Conservation (phyloP, 2,797 vertebrate genomes). For the Triplophysa bombifrons region DNA sequence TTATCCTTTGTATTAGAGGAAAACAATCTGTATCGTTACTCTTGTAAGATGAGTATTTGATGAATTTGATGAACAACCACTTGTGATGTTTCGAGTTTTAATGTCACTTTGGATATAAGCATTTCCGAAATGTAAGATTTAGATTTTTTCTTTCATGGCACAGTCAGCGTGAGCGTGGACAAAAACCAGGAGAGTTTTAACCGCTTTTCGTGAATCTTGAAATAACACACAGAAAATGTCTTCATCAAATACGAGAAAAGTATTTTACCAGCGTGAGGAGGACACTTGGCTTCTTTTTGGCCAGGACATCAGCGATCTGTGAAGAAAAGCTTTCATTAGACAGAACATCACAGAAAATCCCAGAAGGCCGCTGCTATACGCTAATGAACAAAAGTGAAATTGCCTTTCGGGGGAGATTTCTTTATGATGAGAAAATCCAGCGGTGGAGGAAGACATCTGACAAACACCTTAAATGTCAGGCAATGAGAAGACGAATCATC, state of each 20-base stretch:
- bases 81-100: too few species aligned
- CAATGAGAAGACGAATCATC: constrained; percentile 24
- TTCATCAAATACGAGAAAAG: neutral
- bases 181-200: too few species aligned
- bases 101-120: too few species aligned
- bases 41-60: too few species aligned
- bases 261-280: constrained; percentile 90
- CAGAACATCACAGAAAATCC: neutral
- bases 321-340: constrained; percentile 57
- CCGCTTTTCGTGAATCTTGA: too few species aligned
- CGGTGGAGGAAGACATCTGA: neutral
- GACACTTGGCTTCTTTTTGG: constrained; percentile 76
- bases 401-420: constrained; percentile 23
- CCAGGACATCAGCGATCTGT: constrained; percentile 82
- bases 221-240: neutral
- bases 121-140: too few species aligned
- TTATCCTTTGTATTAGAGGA: too few species aligned
- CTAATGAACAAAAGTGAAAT: neutral
- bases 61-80: too few species aligned
- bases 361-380: neutral
- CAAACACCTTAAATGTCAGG: constrained; percentile 64
- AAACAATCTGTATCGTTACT: too few species aligned
- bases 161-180: too few species aligned
- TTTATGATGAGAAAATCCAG: constrained; percentile 8
- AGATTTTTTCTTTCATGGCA: too few species aligned